Base-by-base conservation (phyloP, 2,888 invertebrate species). In the Liodrosophila aerea region DNA sequence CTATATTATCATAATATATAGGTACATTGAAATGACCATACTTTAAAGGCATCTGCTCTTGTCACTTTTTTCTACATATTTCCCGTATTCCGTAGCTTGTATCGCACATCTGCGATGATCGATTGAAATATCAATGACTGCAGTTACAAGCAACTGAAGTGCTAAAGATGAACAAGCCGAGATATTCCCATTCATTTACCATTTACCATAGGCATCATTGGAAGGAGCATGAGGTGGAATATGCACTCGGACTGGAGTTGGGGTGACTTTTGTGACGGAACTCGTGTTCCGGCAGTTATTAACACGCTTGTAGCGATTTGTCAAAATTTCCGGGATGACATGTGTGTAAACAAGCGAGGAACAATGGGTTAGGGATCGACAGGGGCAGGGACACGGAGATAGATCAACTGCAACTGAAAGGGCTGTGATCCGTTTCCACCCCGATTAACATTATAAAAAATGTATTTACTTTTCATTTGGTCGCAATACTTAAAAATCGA, bases 391-490 rank as follows among this genome's bases (percentile, higher is more conserved):
- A 46, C n/a, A 18, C 1, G 22, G 36, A 29, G 9, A 1, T n/a
- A 15, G 16, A 16, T 1, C 3, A 3, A n/a, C 9, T 13, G 31
- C n/a, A 4, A 1, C 2, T 4, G 22, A 58, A 76, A 83, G 62
- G 73, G 76, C 57, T 77, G 63, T 27, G 44, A 56, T 54, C 31
- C 22, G 58, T 39, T 65, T 65, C 56, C 59, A 73, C 70, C 67
- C 81, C 57, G 68, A 51, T 59, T 71, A 72, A 77, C 69, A 22
- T 4, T 22, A 22, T 11, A 2, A 27, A 30, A 67, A 53, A 64
- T 62, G 83, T 86, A 86, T 86, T 83, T 85, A 70, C 64, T 78
- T 85, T 85, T 56, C 73, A 86, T 83, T 86, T 76, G 69, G 56
- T 45, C 61, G 22, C 66, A 63, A 64, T 64, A 74, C 73, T 57